Base-by-base conservation (phyloP, 2,113 vertebrate genomes). In the Fukomys damarensis region DNA sequence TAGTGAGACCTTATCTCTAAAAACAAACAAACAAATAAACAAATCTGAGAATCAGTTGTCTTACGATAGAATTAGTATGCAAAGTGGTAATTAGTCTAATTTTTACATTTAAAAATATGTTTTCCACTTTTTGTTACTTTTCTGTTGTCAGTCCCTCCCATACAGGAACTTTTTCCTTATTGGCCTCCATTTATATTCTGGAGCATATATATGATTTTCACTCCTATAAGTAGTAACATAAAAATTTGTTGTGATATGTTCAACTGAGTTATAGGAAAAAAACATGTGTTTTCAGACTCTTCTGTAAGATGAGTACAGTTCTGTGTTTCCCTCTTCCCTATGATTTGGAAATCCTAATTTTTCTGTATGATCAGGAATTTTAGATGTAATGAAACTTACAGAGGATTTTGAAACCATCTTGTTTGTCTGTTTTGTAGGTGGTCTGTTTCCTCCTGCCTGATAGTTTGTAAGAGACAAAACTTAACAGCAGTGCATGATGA, bases 111-210 rank as follows among this genome's bases (percentile, higher is more conserved):
- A 19, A 81, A 90, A 89, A 81, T 52, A 26, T 54, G 19, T 26
- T 92, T 92, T 70, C 54, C 26, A 38, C 52, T n/a, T 89, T 89
- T 86, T 92, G 63, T 89, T 24, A 84, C 9, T 77, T 79, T 89
- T 72, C 14, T 30, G 43, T 88, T 80, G 84, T 85, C 19, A 86
- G 49, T 66, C 30, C 12, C 32, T 93, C 28, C 49, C n/a, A n/a
- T 87, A 56, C 1, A 68, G 30, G 49, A 35, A 28, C 0, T 38
- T 52, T 82, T 81, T 41, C 56, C 56, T 92, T 14, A 58, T 56
- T 17, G 43, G 26, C 13, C 2, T 87, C 46, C 58, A 61, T 74
- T 89, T 82, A 68, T 32, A 76, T 38, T 94, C 66, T 90, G 65
- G n/a, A 94, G 77, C 4, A 52, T 65, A 32, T 6, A 5, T 61